Conservation (phyloP, 2,113 vertebrate genomes). For the Nymphicus hollandicus region DNA sequence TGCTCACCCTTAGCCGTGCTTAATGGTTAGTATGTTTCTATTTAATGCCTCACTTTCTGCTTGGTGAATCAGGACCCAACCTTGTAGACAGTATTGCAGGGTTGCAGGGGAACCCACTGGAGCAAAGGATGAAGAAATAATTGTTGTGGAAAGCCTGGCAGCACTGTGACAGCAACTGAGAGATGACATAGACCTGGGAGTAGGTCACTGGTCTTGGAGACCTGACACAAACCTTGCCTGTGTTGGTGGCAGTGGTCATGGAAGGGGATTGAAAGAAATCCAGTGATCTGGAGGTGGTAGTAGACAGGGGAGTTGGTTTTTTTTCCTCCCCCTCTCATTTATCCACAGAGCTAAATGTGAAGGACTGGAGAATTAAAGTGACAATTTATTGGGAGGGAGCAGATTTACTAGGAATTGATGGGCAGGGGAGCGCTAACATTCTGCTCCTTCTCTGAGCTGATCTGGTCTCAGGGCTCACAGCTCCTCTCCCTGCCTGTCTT, state of each 20-base stretch:
- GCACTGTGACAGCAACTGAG: background rate
- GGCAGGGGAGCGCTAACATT: background rate
- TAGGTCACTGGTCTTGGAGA: fast-evolving
- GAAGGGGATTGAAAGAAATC: background rate
- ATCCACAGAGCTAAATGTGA: background rate
- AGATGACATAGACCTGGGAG: background rate
- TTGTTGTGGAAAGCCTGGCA: background rate
- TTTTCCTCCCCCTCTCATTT: background rate
- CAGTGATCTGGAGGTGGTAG: background rate
- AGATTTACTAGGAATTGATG: slow-evolving; percentile 8
- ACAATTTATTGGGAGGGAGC: slow-evolving; percentile 23
- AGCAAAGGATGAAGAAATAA: background rate
- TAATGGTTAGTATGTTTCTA: background rate
- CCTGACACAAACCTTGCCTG: background rate
- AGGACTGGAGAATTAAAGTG: background rate
- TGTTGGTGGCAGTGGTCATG: background rate
- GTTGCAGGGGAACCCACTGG: background rate
- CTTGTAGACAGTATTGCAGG: background rate
- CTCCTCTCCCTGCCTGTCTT: background rate
- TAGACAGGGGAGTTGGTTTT: background rate
- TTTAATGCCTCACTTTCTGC: background rate
- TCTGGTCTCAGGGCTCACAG: fast-evolving
- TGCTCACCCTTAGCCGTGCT: background rate
- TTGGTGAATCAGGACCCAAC: background rate
- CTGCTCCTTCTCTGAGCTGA: background rate